phyloP scores from a whole-genome alignment of 2,797 vertebrate species.

The Neostethus bicornis region DNA sequence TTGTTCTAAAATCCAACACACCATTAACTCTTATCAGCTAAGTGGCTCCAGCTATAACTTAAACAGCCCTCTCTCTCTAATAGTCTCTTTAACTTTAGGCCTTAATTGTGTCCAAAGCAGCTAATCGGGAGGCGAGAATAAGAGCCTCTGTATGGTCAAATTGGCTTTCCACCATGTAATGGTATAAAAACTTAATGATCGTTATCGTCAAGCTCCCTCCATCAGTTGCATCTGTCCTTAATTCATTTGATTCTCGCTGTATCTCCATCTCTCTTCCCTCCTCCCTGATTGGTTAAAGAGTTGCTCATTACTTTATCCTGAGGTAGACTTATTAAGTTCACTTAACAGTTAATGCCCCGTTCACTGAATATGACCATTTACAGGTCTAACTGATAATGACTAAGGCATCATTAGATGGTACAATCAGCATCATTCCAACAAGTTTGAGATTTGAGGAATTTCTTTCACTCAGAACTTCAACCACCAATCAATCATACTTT shows the following conservation, averaged over 20 bases:
- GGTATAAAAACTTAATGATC: constrained; percentile 53
- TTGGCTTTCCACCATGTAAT: constrained; percentile 39
- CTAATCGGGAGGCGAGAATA: constrained; percentile 73
- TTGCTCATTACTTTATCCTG: constrained; percentile 56
- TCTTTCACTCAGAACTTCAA: constrained; percentile 9
- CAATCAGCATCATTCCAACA: constrained; percentile 40
- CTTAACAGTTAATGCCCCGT: constrained; percentile 72
- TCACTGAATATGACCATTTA: constrained; percentile 59
- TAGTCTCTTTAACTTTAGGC: constrained; percentile 80
- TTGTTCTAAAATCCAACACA: constrained; percentile 51
- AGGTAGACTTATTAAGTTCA: constrained; percentile 67
- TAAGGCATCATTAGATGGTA: constrained; percentile 41
- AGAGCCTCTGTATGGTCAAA: constrained; percentile 50
- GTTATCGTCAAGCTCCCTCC: constrained; percentile 43
- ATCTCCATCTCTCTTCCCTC: not conserved
- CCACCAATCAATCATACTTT: not conserved
- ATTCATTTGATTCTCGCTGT: constrained; percentile 26
- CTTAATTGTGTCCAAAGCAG: constrained; percentile 79
- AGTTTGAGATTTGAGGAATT: constrained; percentile 16
- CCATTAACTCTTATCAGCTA: constrained; percentile 67
- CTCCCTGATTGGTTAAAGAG: constrained; percentile 44
- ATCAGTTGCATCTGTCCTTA: constrained; percentile 34
- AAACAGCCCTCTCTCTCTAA: constrained; percentile 68
- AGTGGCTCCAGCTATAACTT: constrained; percentile 61
- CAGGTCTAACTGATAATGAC: constrained; percentile 45